Conservation (phyloP, 2,797 vertebrate species). For the Melopsittacus undulatus region DNA sequence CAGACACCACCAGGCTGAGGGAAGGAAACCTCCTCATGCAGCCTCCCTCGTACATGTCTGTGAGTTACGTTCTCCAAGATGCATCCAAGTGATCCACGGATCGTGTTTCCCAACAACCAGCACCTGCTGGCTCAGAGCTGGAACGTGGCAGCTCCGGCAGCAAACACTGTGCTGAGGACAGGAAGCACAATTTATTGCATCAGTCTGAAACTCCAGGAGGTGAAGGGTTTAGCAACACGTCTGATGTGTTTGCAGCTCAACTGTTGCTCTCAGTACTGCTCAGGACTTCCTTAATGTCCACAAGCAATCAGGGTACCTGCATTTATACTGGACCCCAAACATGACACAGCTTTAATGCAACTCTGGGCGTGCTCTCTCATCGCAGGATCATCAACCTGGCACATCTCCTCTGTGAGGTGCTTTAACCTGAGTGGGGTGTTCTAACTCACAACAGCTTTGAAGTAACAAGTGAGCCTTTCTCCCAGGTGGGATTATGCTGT, state of each 20-base stretch:
- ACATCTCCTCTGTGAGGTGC: neutral
- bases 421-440: neutral
- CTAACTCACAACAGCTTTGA: neutral
- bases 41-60: neutral
- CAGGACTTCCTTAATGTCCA: neutral
- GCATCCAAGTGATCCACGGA: accelerated
- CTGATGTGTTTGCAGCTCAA: neutral
- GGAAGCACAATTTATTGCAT: neutral
- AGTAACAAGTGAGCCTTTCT: neutral
- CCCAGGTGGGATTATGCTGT: neutral
- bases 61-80: neutral
- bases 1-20: conserved; percentile 44
- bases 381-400: neutral
- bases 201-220: neutral
- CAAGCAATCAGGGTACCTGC: accelerated
- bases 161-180: neutral
- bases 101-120: neutral
- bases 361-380: neutral
- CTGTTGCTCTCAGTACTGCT: neutral
- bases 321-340: too few species aligned
- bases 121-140: neutral
- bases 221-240: neutral
- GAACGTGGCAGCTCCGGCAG: neutral
- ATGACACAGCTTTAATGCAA: accelerated
- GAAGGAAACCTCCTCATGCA: neutral